Base-by-base conservation (phyloP, 2,797 vertebrate species). In the Neosilurus hyrtlii region DNA sequence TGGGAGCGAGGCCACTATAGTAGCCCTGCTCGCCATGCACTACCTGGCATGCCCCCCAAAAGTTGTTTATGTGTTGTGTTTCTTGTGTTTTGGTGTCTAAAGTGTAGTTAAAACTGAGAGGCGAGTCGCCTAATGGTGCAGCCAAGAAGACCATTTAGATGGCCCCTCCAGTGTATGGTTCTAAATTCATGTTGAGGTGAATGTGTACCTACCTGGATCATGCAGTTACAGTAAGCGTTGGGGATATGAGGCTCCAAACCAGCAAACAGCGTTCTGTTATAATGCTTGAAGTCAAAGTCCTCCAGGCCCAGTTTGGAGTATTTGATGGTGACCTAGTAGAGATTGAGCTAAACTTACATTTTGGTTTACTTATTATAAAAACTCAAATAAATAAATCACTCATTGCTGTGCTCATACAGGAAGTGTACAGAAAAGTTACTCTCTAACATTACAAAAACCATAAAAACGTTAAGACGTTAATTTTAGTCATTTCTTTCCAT, bases 201-300 rank as follows among this genome's bases (percentile, higher is more conserved):
- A 30, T 1, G 16, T 8, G 22, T 51, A 61, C 86, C 86, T 86
- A 98, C 98, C 95, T 99, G 98, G 86, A 99, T 97, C 98, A 99
- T 99, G 90, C 97, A 98, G 94, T 99, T 99, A 88, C 98, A 99
- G 93, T 99, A 99, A 56, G 98, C 98, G 0, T 99, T 99, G 86
- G 98, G 98, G 86, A 99, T 99, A 87, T 99, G 98, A 24, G 98
- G 97, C 90, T 99, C 98, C 89, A 99, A 91, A 3, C 98, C 98
- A 0, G 97, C 98, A 86, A 99, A 99, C 86, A 99, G 89, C 0
- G 98, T 99, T 91, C 96, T 96, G 92, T 99, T 99, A 93, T 99
- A 99, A 91, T 99, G 98, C 89, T 99, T 99, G 91, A 99, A 99
- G 92, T 99, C 97, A 90, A 99, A 99, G 86, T 99, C 97, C 86